Conservation (phyloP, 2,888 invertebrate species). For the Lumbricus terrestris region DNA sequence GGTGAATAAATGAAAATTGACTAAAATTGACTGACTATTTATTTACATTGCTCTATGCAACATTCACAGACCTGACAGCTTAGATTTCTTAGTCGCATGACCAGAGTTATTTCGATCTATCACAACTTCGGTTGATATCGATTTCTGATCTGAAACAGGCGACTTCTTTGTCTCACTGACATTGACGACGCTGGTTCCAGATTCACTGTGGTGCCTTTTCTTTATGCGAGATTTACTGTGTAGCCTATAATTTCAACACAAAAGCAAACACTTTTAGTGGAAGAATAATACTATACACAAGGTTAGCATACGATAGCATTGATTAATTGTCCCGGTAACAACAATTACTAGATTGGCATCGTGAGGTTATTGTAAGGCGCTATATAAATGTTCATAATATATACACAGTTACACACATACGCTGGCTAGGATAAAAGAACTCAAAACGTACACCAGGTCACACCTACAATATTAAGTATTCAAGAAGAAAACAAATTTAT, state of each 20-base stretch:
- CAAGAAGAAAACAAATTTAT: neutral
- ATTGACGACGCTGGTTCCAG: neutral
- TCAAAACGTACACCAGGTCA: neutral
- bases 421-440: too few species aligned
- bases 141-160: neutral
- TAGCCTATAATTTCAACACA: neutral
- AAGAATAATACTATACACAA: neutral
- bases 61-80: neutral
- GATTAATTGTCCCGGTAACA: neutral
- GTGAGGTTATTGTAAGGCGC: too few species aligned
- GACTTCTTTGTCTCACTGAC: neutral
- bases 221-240: slow-evolving; percentile 5
- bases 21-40: too few species aligned
- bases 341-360: neutral
- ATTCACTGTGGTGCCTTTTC: neutral
- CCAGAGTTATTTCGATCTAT: neutral
- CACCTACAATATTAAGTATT: neutral
- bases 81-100: neutral
- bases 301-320: too few species aligned
- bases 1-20: too few species aligned
- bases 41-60: neutral
- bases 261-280: neutral
- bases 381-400: too few species aligned
- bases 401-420: too few species aligned
- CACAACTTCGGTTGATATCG: neutral